Conservation (phyloP, 2,113 vertebrate species). For the Oxygymnocypris stewartii region DNA sequence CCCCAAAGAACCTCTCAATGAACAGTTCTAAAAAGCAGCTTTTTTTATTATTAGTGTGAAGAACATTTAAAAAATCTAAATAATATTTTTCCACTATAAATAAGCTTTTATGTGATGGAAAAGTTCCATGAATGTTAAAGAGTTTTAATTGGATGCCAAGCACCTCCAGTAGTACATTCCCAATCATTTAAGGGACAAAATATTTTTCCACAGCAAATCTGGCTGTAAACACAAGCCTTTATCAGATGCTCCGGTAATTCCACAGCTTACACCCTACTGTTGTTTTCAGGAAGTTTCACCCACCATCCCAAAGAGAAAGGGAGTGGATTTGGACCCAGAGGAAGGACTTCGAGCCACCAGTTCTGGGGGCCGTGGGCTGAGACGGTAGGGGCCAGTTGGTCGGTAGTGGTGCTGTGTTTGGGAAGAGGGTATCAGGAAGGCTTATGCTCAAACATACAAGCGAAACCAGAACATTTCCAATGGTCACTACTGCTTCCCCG, state of each 20-base stretch:
- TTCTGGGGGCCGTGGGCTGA: slow-evolving; percentile 46
- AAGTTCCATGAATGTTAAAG: slow-evolving; percentile 21
- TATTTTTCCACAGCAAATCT: slow-evolving; percentile 67
- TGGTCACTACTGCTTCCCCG: slow-evolving; percentile 68
- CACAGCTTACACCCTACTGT: slow-evolving; percentile 70
- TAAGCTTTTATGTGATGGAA: too few species aligned
- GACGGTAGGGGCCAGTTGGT: slow-evolving; percentile 37
- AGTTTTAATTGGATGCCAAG: slow-evolving; percentile 72
- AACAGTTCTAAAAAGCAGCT: too few species aligned
- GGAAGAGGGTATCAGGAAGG: slow-evolving; percentile 66
- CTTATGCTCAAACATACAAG: slow-evolving; percentile 61
- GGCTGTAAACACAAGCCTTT: slow-evolving; percentile 67
- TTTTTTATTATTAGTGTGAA: too few species aligned
- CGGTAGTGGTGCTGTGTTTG: slow-evolving; percentile 43
- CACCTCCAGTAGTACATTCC: slow-evolving; percentile 44
- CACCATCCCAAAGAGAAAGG: slow-evolving; percentile 62
- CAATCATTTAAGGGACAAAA: neutral
- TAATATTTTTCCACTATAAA: too few species aligned
- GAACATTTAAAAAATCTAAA: too few species aligned
- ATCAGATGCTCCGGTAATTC: slow-evolving; percentile 73
- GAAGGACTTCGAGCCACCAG: slow-evolving; percentile 62
- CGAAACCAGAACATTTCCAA: slow-evolving; percentile 74
- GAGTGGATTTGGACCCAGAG: slow-evolving; percentile 58
- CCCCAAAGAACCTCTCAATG: too few species aligned
- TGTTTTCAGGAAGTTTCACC: slow-evolving; percentile 74